phyloP scores from a whole-genome alignment of 2,888 invertebrate species.

The Rotaria sp. region DNA sequence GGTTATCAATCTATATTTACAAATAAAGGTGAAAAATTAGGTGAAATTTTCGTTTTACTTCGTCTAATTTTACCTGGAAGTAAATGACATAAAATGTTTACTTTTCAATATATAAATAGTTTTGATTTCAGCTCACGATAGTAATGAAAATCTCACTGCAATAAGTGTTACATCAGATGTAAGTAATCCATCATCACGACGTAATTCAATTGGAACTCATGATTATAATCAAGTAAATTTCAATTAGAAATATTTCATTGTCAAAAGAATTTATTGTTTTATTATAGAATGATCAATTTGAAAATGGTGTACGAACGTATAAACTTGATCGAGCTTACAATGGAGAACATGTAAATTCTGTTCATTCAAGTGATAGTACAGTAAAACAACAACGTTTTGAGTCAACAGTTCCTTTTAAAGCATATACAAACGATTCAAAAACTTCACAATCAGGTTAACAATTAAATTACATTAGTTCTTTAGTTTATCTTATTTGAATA shows the following conservation, averaged over 20 bases:
- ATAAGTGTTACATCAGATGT: neutral
- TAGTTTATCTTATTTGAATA: neutral
- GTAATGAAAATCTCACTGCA: neutral
- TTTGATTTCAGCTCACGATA: neutral
- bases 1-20: conserved; percentile 2
- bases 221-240: neutral
- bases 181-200: conserved; percentile 16
- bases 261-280: neutral
- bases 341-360: neutral
- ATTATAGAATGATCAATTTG: neutral
- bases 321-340: neutral
- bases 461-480: neutral
- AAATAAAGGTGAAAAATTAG: conserved; percentile 13
- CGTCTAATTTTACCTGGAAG: neutral
- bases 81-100: neutral
- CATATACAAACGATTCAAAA: neutral
- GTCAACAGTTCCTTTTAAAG: neutral
- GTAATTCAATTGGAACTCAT: neutral
- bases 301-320: neutral
- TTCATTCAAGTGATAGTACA: neutral
- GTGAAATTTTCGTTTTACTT: neutral
- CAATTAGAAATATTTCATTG: neutral
- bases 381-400: neutral
- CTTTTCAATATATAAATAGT: neutral
- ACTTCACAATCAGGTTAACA: neutral